Conservation (phyloP, 2,888 invertebrate species). For the Drosophila maculinotata region DNA sequence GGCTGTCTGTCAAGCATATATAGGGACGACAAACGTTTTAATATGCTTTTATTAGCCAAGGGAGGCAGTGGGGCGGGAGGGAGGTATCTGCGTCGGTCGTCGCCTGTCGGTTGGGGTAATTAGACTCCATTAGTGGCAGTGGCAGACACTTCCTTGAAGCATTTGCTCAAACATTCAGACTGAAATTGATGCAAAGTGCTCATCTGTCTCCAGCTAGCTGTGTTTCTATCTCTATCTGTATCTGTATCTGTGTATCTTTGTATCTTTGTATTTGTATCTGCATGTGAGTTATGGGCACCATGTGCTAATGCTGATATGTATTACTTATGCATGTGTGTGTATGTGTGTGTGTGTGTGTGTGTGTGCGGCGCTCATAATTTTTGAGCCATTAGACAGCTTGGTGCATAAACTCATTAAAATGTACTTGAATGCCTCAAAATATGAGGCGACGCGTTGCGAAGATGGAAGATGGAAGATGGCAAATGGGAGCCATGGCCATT, state of each 20-base stretch:
- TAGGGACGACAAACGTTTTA: constrained; percentile 58
- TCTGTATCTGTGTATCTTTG: constrained; percentile 4
- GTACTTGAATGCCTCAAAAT: constrained; percentile 73
- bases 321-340: constrained; percentile 14
- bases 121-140: constrained; percentile 74
- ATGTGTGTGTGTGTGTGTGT: constrained; percentile 23
- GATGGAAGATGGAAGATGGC: constrained; percentile 22
- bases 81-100: constrained; percentile 50
- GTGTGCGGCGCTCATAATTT: constrained; percentile 73
- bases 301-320: constrained; percentile 48
- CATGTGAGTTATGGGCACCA: constrained; percentile 52
- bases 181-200: constrained; percentile 67
- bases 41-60: constrained; percentile 71
- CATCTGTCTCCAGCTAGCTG: constrained; percentile 30
- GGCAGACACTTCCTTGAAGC: constrained; percentile 50
- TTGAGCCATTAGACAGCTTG: constrained; percentile 78
- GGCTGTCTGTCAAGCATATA: constrained; percentile 41
- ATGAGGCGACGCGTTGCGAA: constrained; percentile 33
- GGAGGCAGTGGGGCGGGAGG: constrained; percentile 15
- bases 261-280: constrained; percentile 18
- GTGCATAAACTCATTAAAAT: constrained; percentile 77
- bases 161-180: constrained; percentile 24
- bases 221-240: constrained; percentile 24
- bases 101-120: constrained; percentile 67
- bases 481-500: constrained; percentile 49